A percentile compares a stretch with the other conserved stretches of the same genome.
These are phyloP conservation scores for Prosapia bicincta DNA, from an alignment of 2,888 invertebrate genomes.

Conservation along the genomic window DNA sequence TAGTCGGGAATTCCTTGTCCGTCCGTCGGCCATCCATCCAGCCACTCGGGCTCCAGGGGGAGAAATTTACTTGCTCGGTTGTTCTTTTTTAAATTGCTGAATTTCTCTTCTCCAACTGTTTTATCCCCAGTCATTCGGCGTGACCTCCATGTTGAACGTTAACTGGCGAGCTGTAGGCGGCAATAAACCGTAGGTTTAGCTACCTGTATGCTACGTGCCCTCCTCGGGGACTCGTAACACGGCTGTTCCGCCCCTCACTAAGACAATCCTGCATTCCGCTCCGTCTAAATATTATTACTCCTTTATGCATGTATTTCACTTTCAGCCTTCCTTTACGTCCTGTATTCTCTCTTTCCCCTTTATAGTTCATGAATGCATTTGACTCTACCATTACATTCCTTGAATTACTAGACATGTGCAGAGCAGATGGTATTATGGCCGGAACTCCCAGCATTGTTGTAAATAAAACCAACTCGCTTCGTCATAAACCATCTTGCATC, in stretches of 20 bases:
- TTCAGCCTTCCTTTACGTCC: not conserved
- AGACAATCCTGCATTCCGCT: not conserved
- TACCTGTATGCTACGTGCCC: constrained; percentile 15
- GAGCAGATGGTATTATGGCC: not conserved
- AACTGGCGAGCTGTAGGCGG: constrained; percentile 16
- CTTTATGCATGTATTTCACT: constrained; percentile 22
- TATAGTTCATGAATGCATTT: constrained; percentile 4
- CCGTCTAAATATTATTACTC: constrained; percentile 20
- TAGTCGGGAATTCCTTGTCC: constrained; percentile 9
- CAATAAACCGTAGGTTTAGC: constrained; percentile 14
- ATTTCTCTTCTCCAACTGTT: constrained; percentile 7
- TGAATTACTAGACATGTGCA: not conserved
- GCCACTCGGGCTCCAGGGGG: constrained; percentile 6
- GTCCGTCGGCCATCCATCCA: not conserved
- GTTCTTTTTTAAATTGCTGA: constrained; percentile 22
- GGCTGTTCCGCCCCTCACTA: not conserved
- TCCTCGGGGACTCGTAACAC: not conserved
- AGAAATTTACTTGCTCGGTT: constrained; percentile 14
- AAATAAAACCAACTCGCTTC: not conserved
- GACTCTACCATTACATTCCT: not conserved
- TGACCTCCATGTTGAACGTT: constrained; percentile 11
- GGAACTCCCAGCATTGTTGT: not conserved
- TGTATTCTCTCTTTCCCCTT: not conserved
- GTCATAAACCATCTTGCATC: not conserved
- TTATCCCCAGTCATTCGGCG: constrained; percentile 3